Evolutionary conservation across 2,888 invertebrate genomes (phyloP), one percentile per base, ranked within the genome.

Genomic region (Epinotia demarniana): DNA sequence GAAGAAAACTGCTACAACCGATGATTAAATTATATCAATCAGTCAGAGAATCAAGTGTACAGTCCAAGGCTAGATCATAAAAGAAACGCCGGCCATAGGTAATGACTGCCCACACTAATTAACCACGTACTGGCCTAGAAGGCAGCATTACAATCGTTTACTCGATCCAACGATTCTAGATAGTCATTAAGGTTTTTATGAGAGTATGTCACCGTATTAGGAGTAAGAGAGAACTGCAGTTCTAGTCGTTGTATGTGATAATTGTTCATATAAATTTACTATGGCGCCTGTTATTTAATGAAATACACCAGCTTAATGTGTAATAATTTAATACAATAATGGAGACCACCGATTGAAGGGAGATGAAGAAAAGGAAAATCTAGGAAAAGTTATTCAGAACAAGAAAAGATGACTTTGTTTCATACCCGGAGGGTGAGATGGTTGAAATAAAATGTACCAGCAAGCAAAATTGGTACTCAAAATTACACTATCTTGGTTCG

Each of bases 41-140:
- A 86, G 83, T 86, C 83, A 82, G 88, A 89, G 88, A 85, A 89
- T 89, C 92, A 92, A 88, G 87, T 85, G 86, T 85, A 84, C 82
- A 81, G 79, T n/a, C 83, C 88, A 89, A 93, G 92, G 92, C 88
- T 90, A 85, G 80, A 80, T 85, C 84, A 87, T 89, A 87, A 89
- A 90, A 89, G 87, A 90, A 87, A 87, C 83, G 85, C 81, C 81
- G 80, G 80, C 77, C 79, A 80, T 79, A 86, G 90, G 90, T 90
- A 87, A 89, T 91, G 90, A 89, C 87, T 85, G 83, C 86, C 87
- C 85, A 89, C 90, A 90, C 87, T 90, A 91, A 93, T 92, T 92
- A 92, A 88, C 86, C 85, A 86, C 80, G 83, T 84, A 84, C 79
- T 84, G 85, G 84, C 88, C 89, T 88, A 90, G 88, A 89, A 91